These are phyloP conservation scores for Telmatochromis sp. DNA, from an alignment of 2,113 vertebrate genomes.

Conservation along the genomic window DNA sequence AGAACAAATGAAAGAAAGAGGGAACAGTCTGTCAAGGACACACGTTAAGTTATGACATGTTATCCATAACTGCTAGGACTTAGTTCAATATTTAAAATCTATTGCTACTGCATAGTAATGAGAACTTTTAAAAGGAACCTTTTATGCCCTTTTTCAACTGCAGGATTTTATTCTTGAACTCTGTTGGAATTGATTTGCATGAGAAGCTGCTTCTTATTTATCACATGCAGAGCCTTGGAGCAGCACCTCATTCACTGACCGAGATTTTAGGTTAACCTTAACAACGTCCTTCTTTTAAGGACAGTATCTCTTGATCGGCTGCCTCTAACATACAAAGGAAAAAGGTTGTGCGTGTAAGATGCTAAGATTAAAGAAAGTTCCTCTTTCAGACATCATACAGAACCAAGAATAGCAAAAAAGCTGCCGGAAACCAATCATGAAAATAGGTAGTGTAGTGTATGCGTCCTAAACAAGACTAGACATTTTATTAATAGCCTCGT, in stretches of 20 bases:
- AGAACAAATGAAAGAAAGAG: not conserved
- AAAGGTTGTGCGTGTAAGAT: not conserved
- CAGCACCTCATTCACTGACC: not conserved
- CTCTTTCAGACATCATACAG: not conserved
- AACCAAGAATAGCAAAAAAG: not conserved
- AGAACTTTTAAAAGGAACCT: not conserved
- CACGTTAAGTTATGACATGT: not conserved
- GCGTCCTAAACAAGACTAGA: not conserved
- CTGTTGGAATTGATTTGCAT: not conserved
- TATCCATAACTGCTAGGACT: not conserved
- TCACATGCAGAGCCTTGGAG: not conserved
- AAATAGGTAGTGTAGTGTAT: not conserved
- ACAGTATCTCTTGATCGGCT: not conserved
- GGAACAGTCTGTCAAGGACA: not conserved
- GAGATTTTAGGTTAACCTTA: not conserved
- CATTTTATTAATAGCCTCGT: not conserved
- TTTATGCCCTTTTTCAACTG: not conserved
- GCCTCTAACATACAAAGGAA: not conserved
- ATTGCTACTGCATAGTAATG: not conserved
- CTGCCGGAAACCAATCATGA: not conserved
- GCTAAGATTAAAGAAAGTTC: not conserved
- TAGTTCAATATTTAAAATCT: not conserved
- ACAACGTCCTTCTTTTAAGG: not conserved
- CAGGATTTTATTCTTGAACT: not conserved
- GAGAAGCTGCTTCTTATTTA: not conserved